These are phyloP conservation scores for Maylandia zebra DNA, from an alignment of 2,113 vertebrate species.

Conservation along the genomic window DNA sequence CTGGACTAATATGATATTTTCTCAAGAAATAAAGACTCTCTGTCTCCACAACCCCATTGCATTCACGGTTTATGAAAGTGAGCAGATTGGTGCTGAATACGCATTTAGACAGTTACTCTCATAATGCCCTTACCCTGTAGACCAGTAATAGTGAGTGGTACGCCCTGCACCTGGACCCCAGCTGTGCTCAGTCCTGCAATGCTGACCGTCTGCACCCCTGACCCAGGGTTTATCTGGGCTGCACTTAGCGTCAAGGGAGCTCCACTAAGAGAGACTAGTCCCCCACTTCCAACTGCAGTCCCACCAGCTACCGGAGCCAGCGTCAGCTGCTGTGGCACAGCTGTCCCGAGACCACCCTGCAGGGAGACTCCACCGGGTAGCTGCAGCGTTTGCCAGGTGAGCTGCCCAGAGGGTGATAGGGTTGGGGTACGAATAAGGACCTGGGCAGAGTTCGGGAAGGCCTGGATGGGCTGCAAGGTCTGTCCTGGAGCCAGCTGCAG, in stretches of 20 bases:
- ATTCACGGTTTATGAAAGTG: neutral
- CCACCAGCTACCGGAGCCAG: conserved; percentile 88
- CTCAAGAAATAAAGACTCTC: neutral
- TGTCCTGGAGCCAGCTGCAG: conserved; percentile 84
- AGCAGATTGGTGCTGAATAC: neutral
- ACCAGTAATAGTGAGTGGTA: conserved; percentile 94
- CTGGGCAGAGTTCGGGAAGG: conserved; percentile 89
- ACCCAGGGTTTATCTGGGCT: conserved; percentile 92
- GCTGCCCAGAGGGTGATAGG: conserved; percentile 90
- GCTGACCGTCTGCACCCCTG: conserved; percentile 95
- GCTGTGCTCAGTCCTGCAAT: conserved; percentile 88
- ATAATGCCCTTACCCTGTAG: conserved; percentile 81
- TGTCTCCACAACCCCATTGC: neutral
- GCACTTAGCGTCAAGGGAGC: conserved; percentile 90
- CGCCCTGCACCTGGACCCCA: conserved; percentile 93
- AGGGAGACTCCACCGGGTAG: conserved; percentile 74
- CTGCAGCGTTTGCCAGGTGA: conserved; percentile 98
- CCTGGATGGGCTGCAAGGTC: conserved; percentile 76
- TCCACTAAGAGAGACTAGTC: conserved; percentile 87
- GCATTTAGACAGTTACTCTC: neutral
- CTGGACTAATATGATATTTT: neutral
- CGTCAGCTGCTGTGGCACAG: conserved; percentile 88
- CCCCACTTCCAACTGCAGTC: conserved; percentile 78
- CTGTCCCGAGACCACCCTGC: conserved; percentile 88
- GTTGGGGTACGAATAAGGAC: conserved; percentile 96